Evolutionary conservation across 2,888 invertebrate genomes (phyloP), one percentile per base, ranked within the genome.

Genomic region (Sclerodermus sp.): DNA sequence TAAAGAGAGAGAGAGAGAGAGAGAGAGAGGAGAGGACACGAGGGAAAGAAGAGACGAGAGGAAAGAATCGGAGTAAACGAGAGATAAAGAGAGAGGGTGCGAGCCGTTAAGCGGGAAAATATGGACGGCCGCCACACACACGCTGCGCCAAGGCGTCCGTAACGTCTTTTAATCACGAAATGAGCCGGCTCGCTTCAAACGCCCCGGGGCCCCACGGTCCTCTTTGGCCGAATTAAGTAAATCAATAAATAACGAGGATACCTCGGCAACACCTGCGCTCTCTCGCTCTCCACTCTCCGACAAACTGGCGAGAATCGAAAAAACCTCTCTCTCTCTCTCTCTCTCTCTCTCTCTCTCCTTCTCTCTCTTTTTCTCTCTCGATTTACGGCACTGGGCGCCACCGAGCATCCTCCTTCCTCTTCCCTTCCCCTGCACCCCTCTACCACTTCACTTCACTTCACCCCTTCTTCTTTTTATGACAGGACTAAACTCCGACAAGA

Each of bases 211-310:
- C 34, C n/a, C 34, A n/a, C 34, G 12, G 5, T 44, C 38, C 10
- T n/a, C n/a, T n/a, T 37, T 37, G 67, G 70, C 69, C 67, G 67
- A 74, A 74, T 75, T 71, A 71, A 73, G 72, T 71, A 72, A 74
- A 77, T 76, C 71, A 73, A 76, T 76, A 72, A 74, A 75, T 75
- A 74, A 74, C 68, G 70, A 71, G 73, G 62, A 68, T 67, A 68
- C 60, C 65, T 62, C 62, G 61, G 54, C 66, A 67, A 68, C 74
- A 71, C 73, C 73, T 73, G 71, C 70, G 71, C 64, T 64, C 61
- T 62, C 62, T 64, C 62, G 54, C 56, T 57, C 54, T 56, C 55
- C 55, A 12, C 12, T n/a, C 12, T 13, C 4, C 34, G 34, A n/a
- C 4, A 12, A 34, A 12, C n/a, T 4, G 12, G 3, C 13, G 13